Evolutionary conservation across 1,140 invertebrate genomes (phyloP), one percentile per base, ranked within the genome.

Genomic region (Homalodisca vitripennis): DNA sequence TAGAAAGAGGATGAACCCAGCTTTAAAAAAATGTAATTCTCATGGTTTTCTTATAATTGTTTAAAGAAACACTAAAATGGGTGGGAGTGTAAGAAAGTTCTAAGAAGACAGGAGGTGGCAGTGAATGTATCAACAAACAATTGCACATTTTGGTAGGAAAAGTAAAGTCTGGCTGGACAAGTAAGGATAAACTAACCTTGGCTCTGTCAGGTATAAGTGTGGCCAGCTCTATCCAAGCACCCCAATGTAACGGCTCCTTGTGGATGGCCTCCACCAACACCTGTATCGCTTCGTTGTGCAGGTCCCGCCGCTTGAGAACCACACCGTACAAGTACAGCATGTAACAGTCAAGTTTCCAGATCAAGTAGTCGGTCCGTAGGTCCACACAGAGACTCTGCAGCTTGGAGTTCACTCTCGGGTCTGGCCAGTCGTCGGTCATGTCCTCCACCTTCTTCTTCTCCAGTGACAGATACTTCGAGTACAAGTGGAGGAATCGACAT

Each of bases 181-280:
- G 10, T 46, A 12, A n/a, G n/a, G n/a, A n/a, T n/a, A n/a, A 60
- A 17, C 41, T 48, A 60, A 76, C 75, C 51, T 75, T 75, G 14
- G 70, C 66, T 83, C 91, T 78, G 88, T 96, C 92, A 71, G 88
- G 89, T 27, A 97, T 89, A 0, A 98, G 80, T 1, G 88, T 85
- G 3, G 93, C 88, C n/a, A 99, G 79, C 80, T 98, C 96, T 31
- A 94, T 81, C 94, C 97, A 99, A 0, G 94, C 89, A 63, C 92
- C 89, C 96, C 97, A 98, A 68, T 95, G 85, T 73, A 93, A 87
- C 13, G 95, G 95, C 72, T 91, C 86, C 29, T 85, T 83, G 67
- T 87, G 84, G 1, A 95, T 85, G 26, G 94, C 85, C 75, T 93
- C 89, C 17, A 92, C 82, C 14, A 98, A 82, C 63, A 92, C 86